A percentile compares a stretch with the other conserved stretches of the same genome.
Evolutionary conservation across 2,888 invertebrate species (phyloP).

Genomic region (Aphidius colemani): DNA sequence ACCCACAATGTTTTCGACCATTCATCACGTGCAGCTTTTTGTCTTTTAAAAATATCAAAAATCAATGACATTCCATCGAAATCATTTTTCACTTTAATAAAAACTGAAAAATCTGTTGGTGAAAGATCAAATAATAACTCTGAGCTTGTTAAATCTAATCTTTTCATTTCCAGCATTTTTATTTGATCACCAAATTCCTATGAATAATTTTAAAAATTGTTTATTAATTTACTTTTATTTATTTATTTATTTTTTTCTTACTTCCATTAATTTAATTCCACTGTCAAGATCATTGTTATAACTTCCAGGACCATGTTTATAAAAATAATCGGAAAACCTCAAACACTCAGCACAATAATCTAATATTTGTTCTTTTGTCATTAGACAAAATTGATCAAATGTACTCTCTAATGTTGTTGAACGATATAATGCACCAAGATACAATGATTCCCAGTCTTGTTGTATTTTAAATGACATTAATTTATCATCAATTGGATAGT

Average conservation of each 20-base stretch:
- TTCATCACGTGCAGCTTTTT: constrained; percentile 74
- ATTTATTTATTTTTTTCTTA: constrained; percentile 14
- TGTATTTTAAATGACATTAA: constrained; percentile 67
- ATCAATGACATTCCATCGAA: constrained; percentile 72
- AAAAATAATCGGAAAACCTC: constrained; percentile 76
- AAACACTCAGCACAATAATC: constrained; percentile 67
- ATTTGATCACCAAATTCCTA: constrained; percentile 71
- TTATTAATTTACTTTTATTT: constrained; percentile 31
- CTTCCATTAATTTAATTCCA: constrained; percentile 74
- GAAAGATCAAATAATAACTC: constrained; percentile 88
- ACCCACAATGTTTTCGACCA: constrained; percentile 91
- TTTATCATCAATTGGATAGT: constrained; percentile 66
- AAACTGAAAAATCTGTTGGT: constrained; percentile 80
- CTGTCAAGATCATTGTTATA: constrained; percentile 78
- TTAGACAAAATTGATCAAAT: constrained; percentile 84
- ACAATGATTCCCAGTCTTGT: constrained; percentile 72
- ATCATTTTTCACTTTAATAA: constrained; percentile 68
- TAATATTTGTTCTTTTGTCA: constrained; percentile 77
- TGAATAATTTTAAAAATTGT: constrained; percentile 37
- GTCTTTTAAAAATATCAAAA: constrained; percentile 78
- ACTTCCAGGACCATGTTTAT: constrained; percentile 77
- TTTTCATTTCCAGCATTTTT: constrained; percentile 69
- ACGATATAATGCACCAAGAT: constrained; percentile 72
- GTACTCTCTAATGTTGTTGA: constrained; percentile 75
- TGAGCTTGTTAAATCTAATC: constrained; percentile 70